Evolutionary conservation across 1,140 invertebrate genomes (phyloP).

Genomic region (Bombus difficillimus): DNA sequence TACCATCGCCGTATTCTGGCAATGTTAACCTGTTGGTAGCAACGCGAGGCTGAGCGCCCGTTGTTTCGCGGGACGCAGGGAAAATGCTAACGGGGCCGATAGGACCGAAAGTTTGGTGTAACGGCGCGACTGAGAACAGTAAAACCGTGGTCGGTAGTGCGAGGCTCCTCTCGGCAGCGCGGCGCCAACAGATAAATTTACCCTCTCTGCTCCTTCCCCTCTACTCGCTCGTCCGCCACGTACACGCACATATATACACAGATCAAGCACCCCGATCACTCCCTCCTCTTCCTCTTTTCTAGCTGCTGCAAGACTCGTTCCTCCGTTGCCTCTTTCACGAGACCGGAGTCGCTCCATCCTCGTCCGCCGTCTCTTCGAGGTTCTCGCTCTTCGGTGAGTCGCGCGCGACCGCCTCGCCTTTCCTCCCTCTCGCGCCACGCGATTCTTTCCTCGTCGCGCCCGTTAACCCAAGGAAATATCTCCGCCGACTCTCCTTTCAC

Average conservation of each 20-base stretch:
- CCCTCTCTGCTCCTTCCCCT: conserved; percentile 35
- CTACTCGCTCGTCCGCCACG: background rate
- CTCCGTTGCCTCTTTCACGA: conserved; percentile 27
- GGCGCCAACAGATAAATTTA: conserved; percentile 70
- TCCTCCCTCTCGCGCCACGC: background rate
- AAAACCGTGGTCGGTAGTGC: conserved; percentile 29
- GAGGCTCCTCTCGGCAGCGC: conserved; percentile 58
- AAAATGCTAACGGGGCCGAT: conserved; percentile 45
- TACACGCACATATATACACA: background rate
- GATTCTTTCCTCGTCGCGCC: conserved; percentile 29
- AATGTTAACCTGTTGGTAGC: background rate
- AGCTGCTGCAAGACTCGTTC: conserved; percentile 19
- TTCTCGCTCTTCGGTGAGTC: conserved; percentile 10
- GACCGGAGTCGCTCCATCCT: conserved; percentile 8
- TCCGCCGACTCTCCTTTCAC: conserved; percentile 55
- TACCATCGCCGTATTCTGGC: background rate
- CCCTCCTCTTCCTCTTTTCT: conserved; percentile 31
- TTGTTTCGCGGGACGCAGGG: background rate
- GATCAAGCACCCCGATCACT: background rate
- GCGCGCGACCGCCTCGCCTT: conserved; percentile 40
- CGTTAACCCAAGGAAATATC: conserved; percentile 52
- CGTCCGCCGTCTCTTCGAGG: background rate
- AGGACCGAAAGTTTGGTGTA: conserved; percentile 56
- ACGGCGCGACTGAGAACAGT: conserved; percentile 52
- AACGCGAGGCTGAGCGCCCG: no score